Evolutionary conservation across 2,888 invertebrate species (phyloP).

Genomic region (Drosophila diplacantha): DNA sequence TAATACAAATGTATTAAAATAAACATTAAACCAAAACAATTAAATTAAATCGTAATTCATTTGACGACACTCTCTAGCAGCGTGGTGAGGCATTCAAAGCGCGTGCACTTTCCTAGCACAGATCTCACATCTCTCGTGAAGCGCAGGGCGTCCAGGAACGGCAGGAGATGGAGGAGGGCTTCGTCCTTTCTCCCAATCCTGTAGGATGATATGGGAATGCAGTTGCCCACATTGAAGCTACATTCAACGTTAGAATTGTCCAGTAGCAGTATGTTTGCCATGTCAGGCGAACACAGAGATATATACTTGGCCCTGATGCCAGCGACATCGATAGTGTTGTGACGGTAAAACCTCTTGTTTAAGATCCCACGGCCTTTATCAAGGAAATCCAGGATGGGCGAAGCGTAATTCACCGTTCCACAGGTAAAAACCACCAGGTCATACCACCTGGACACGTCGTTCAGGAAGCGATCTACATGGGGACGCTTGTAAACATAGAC

Average conservation of each 20-base stretch:
- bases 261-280: constrained; percentile 37
- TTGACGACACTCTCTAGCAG: background rate
- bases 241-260: constrained; percentile 41
- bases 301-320: constrained; percentile 34
- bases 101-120: constrained; percentile 22
- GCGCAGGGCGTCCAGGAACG: constrained; percentile 47
- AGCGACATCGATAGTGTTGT: constrained; percentile 36
- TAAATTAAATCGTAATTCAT: background rate
- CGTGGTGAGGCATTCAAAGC: constrained; percentile 2
- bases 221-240: constrained; percentile 42
- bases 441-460: constrained; percentile 50
- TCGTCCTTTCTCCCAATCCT: constrained; percentile 4
- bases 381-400: constrained; percentile 34
- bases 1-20: background rate
- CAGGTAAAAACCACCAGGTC: constrained; percentile 41
- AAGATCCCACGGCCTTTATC: constrained; percentile 40
- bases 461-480: constrained; percentile 46
- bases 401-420: constrained; percentile 29
- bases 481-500: constrained; percentile 51
- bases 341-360: constrained; percentile 31
- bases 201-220: constrained; percentile 37
- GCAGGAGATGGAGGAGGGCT: constrained; percentile 34
- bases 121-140: constrained; percentile 52
- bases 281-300: constrained; percentile 9
- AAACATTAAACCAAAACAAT: background rate